Percentiles rank a stretch among this genome's conserved stretches.
These are phyloP conservation scores for Hirtodrosophila duncani DNA, from an alignment of 2,888 invertebrate species.

Conservation along the genomic window DNA sequence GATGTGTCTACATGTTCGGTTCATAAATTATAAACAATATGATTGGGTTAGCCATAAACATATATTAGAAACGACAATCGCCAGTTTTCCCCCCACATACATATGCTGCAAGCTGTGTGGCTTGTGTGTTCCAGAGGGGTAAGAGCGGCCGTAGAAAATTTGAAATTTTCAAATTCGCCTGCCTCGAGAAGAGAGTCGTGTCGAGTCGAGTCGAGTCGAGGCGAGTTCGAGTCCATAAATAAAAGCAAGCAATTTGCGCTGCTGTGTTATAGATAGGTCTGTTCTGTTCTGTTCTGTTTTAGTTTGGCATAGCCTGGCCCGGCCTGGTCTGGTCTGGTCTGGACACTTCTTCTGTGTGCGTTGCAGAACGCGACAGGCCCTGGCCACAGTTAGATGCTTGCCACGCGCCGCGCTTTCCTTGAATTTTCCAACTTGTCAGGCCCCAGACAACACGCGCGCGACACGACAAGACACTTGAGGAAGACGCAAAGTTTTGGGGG, in stretches of 20 bases:
- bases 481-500: conserved; percentile 26
- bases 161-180: conserved; percentile 52
- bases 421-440: conserved; percentile 41
- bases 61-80: conserved; percentile 61
- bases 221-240: conserved; percentile 65
- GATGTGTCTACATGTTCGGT: conserved; percentile 11
- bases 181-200: neutral
- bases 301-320: neutral
- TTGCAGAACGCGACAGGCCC: conserved; percentile 57
- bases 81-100: conserved; percentile 25
- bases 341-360: conserved; percentile 33
- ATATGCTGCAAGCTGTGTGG: neutral
- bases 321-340: conserved; percentile 26
- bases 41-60: conserved; percentile 56
- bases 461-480: conserved; percentile 55
- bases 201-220: conserved; percentile 51
- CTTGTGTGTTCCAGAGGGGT: neutral
- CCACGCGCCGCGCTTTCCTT: conserved; percentile 58
- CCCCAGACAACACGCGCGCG: conserved; percentile 4
- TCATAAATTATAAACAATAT: conserved; percentile 62
- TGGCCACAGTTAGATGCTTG: conserved; percentile 62
- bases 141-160: conserved; percentile 33
- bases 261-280: conserved; percentile 54
- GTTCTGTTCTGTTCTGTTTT: conserved; percentile 7
- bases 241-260: conserved; percentile 61